Percentiles rank a stretch among this genome's conserved stretches.
Conservation (phyloP, 2,113 vertebrate genomes). For the Sylvia atricapilla region DNA sequence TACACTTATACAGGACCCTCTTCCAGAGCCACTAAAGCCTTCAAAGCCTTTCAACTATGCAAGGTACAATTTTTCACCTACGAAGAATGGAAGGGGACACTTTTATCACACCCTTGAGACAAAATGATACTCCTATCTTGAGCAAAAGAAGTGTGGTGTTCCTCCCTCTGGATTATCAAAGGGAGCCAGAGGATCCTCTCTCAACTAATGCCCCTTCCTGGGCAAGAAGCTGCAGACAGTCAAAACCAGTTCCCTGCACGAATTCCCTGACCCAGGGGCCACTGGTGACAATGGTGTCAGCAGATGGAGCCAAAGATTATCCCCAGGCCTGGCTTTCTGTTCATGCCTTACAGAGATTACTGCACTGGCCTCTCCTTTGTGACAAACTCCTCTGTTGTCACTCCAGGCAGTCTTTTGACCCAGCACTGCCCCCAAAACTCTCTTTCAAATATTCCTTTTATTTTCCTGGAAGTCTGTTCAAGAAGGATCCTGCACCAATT, state of each 20-base stretch:
- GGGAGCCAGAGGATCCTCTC: not conserved
- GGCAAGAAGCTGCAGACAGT: not conserved
- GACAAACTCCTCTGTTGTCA: not conserved
- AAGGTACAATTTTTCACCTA: not conserved
- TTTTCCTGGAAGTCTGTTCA: not conserved
- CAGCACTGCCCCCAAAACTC: not conserved
- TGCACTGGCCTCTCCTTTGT: not conserved
- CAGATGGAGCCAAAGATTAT: conserved; percentile 42
- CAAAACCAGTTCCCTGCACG: not conserved
- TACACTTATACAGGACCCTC: not conserved
- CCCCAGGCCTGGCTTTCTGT: not conserved
- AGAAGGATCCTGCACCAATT: not conserved
- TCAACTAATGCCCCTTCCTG: not conserved
- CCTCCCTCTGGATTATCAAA: not conserved
- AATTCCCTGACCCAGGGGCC: not conserved
- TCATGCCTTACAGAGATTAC: not conserved
- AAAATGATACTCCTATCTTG: not conserved
- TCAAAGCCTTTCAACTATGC: not conserved
- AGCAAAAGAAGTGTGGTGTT: not conserved
- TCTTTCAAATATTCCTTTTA: not conserved
- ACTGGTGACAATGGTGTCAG: not conserved
- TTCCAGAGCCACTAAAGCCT: not conserved
- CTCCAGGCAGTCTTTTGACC: not conserved
- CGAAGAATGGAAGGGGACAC: not conserved
- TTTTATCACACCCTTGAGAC: not conserved